A percentile compares a stretch with the other conserved stretches of the same genome.
Conservation (phyloP, 2,888 invertebrate species). For the Andricus curvator region DNA sequence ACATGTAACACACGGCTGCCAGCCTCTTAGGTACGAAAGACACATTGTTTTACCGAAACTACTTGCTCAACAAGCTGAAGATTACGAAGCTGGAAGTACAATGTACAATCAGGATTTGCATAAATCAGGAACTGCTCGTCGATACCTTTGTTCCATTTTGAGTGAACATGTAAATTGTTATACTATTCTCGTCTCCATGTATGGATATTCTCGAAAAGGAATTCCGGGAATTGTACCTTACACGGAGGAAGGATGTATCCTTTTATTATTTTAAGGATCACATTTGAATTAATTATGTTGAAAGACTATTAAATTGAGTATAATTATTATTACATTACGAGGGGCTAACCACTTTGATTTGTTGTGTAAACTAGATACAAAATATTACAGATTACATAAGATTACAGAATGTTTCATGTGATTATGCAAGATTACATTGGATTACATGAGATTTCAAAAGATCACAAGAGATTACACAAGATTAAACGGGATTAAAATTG, state of each 20-base stretch:
- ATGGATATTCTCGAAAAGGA: constrained; percentile 88
- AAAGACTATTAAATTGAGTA: no score
- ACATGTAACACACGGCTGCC: constrained; percentile 64
- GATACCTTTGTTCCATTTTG: constrained; percentile 87
- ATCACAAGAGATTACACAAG: no score
- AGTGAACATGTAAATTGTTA: constrained; percentile 92
- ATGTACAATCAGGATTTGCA: constrained; percentile 95
- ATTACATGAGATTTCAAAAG: no score
- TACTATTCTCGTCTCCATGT: constrained; percentile 93
- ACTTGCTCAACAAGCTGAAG: constrained; percentile 91
- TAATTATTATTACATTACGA: no score
- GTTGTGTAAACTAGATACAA: no score
- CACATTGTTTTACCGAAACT: constrained; percentile 97
- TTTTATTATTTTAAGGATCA: constrained; percentile 71
- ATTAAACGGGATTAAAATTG: no score
- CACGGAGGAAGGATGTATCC: constrained; percentile 98
- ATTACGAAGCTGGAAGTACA: constrained; percentile 91
- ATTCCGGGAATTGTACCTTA: constrained; percentile 89
- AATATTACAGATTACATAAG: no score
- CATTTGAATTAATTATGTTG: no score
- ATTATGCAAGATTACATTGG: no score
- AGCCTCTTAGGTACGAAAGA: constrained; percentile 88
- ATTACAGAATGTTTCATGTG: no score
- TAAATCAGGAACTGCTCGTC: constrained; percentile 92
- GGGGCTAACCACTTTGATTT: no score